Evolutionary conservation across 2,797 vertebrate genomes (phyloP).

Genomic region (Emys orbicularis): DNA sequence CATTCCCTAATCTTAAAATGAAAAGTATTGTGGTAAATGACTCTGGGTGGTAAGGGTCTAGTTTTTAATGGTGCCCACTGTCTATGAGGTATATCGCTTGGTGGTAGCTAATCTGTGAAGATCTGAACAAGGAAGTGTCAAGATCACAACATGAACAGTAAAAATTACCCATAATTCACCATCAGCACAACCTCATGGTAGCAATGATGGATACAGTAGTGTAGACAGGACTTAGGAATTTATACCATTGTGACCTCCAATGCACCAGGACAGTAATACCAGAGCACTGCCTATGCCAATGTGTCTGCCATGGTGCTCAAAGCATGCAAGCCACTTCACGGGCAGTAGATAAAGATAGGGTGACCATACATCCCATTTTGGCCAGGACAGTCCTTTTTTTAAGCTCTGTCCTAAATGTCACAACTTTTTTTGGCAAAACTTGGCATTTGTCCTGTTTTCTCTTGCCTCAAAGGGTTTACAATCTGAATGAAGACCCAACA

Average conservation of each 20-base stretch:
- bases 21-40: background rate
- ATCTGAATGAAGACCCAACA: background rate
- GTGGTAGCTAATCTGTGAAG: accelerated
- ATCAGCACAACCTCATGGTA: accelerated
- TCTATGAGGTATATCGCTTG: background rate
- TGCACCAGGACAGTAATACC: background rate
- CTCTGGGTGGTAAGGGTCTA: accelerated
- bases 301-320: background rate
- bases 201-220: background rate
- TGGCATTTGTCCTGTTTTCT: no score
- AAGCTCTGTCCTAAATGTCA: no score
- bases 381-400: no score
- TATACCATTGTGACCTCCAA: background rate
- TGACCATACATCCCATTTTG: no score
- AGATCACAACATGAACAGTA: background rate
- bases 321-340: background rate
- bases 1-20: background rate
- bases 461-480: background rate
- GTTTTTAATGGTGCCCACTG: background rate
- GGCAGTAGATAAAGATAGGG: background rate
- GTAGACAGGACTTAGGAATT: background rate
- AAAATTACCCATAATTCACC: background rate
- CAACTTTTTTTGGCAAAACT: no score
- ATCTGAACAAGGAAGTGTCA: background rate
- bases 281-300: background rate